Percentiles rank a stretch among this genome's conserved stretches.
phyloP scores from a whole-genome alignment of 35 echinoderm and acorn worm genomes.

The Strongylocentrotus purpuratus region DNA sequence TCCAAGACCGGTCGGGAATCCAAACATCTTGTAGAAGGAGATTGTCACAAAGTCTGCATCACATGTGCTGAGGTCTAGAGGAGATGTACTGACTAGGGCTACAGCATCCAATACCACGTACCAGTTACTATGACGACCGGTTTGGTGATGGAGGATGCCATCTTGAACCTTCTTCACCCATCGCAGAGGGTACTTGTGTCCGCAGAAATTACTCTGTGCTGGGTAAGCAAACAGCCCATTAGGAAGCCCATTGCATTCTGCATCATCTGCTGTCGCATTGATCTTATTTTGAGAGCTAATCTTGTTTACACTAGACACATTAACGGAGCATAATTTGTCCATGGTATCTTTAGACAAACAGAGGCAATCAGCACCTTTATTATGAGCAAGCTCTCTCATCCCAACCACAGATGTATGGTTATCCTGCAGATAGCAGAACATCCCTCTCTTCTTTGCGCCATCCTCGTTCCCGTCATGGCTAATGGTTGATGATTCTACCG shows the following conservation, averaged over 20 bases:
- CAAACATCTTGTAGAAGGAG: constrained; percentile 99
- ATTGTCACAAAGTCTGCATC: constrained; percentile 83
- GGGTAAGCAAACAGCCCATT: constrained; percentile 82
- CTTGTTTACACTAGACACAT: background rate
- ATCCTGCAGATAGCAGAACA: constrained; percentile 83
- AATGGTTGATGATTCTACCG: background rate
- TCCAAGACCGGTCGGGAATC: constrained; percentile 94
- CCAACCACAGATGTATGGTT: constrained; percentile 93
- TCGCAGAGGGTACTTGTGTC: constrained; percentile 68
- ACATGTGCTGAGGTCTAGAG: constrained; percentile 71
- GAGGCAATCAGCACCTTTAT: constrained; percentile 57
- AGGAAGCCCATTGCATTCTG: background rate
- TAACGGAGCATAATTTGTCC: background rate
- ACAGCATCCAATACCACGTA: constrained; percentile 84
- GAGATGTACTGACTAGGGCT: constrained; percentile 75
- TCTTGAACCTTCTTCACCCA: constrained; percentile 52
- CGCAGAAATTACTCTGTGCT: constrained; percentile 89
- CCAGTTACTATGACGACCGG: constrained; percentile 74
- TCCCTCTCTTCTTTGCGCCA: background rate
- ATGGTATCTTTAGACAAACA: constrained; percentile 45
- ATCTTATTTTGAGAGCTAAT: background rate
- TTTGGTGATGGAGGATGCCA: background rate
- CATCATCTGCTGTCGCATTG: background rate
- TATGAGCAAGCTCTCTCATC: constrained; percentile 81
- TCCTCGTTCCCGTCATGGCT: background rate